Evolutionary conservation across 1,140 invertebrate species (phyloP), one percentile per base, ranked within the genome.

Genomic region (Drosophila neocordata): DNA sequence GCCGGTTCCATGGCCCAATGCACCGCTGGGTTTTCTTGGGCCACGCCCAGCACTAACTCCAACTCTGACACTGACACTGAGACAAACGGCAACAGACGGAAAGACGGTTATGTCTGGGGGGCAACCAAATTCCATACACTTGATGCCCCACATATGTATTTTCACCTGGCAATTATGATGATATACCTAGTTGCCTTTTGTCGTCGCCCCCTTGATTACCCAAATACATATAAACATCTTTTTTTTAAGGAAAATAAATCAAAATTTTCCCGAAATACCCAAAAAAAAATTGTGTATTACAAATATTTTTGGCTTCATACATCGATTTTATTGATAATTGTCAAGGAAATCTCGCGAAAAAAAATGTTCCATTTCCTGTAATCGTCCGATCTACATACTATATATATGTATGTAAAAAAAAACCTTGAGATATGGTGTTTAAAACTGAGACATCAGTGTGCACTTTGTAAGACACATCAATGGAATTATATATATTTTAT

Each of bases 101-200:
- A 31, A 31, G 4, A 7, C 60, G 31, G 18, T 27, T 38, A 12
- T 31, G 22, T 51, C 69, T 44, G 9, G 56, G 34, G 63, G 8
- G 4, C 7, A 38, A 20, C 34, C n/a, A 11, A 41, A 68, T 73
- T 52, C 66, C 66, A 63, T 31, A 37, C 79, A 77, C 79, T 77
- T 68, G 74, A 13, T 82, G 79, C 71, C 76, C 73, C 80, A 83
- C 71, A 81, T 74, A 48, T 48, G 15, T 48, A 56, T 73, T 83
- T 83, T 84, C 71, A 79, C 76, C 80, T 71, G 58, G 65, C 62
- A 82, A 78, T 82, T 81, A 76, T 62, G 44, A 41, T 52, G 60
- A 7, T 3, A 64, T 69, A n/a, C n/a, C n/a, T n/a, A 2, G 51
- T 34, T 52, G 27, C 22, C 53, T 52, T 60, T 51, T 7, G 27